phyloP scores from a whole-genome alignment of 2,113 vertebrate species.

The Speoplatyrhinus poulsoni region DNA sequence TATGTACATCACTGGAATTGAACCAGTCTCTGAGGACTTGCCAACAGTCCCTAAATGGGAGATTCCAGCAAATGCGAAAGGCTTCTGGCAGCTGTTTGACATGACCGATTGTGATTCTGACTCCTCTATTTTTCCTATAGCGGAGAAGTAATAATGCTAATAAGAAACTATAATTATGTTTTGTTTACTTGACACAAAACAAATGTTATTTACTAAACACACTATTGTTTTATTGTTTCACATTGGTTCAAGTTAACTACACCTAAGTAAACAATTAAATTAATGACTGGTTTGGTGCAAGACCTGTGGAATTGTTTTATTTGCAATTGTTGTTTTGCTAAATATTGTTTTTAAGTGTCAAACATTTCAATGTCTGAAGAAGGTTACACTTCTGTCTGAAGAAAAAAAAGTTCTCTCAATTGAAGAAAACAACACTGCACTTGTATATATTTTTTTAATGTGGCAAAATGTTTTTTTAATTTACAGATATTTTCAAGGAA shows the following conservation, averaged over 20 bases:
- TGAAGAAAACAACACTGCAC: too few species aligned
- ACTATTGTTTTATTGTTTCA: not conserved
- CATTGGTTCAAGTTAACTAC: not conserved
- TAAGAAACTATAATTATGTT: not conserved
- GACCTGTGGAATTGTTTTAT: too few species aligned
- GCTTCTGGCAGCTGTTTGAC: constrained; percentile 74
- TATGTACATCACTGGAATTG: constrained; percentile 18
- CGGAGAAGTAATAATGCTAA: not conserved
- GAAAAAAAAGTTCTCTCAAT: too few species aligned
- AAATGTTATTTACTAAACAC: not conserved
- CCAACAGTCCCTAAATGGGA: constrained; percentile 19
- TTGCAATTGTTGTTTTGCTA: too few species aligned
- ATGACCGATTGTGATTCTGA: constrained; percentile 50
- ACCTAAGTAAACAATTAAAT: not conserved
- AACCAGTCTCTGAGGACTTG: constrained; percentile 36
- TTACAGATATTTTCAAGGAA: too few species aligned
- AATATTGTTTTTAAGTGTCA: too few species aligned
- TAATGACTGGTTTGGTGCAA: not conserved
- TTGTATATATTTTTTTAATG: too few species aligned
- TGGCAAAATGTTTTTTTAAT: too few species aligned
- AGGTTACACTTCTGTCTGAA: too few species aligned
- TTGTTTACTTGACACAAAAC: not conserved
- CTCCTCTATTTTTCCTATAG: constrained; percentile 27
- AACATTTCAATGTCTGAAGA: too few species aligned
- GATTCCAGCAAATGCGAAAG: constrained; percentile 21